Base-by-base conservation (phyloP, 2,113 vertebrate species). In the Anoplopoma fimbria region DNA sequence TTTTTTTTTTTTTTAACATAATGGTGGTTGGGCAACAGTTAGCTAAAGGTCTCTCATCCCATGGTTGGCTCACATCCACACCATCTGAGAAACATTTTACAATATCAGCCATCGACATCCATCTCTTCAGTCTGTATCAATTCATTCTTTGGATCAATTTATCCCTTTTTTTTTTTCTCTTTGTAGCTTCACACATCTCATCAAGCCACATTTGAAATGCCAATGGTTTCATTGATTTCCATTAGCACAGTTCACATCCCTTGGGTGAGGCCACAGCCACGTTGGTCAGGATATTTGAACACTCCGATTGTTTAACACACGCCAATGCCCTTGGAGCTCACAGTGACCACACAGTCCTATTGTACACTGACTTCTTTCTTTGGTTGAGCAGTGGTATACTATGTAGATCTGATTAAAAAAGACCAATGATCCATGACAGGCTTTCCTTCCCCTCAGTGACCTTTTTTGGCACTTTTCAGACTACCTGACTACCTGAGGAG, bases 141-240 rank as follows among this genome's bases (percentile, higher is more conserved):
- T 81, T 86, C 77, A 74, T 87, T 91, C 80, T 73, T 74, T 19
- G 55, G 72, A 91, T 91, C 87, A 82, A 86, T 91, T 67, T 38
- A 90, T 94, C 86, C 79, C 79, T 76, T 82, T 51, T 40, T 10
- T 40, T 40, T 40, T 10, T 92, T 89, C 83, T 88, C 75, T 79
- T 81, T 71, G 83, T 70, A 84, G 89, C 80, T 84, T 85, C 89
- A 87, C 79, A 93, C 81, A 91, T 93, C 91, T 93, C 88, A 93
- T 93, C 91, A 93, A 75, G 90, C 33, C 75, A 57, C 83, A 88
- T 92, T 91, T 93, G 69, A 93, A 95, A 95, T 85, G 89, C 92
- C 89, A 90, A 76, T 68, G 87, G 75, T 92, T 92, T 87, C 86
- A 95, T 93, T 91, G 93, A 95, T 94, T 95, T 94, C 93, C 91